Evolutionary conservation across 64 coral and sea anemone species (phyloP).

Genomic region (Astreopora myriophthalma): DNA sequence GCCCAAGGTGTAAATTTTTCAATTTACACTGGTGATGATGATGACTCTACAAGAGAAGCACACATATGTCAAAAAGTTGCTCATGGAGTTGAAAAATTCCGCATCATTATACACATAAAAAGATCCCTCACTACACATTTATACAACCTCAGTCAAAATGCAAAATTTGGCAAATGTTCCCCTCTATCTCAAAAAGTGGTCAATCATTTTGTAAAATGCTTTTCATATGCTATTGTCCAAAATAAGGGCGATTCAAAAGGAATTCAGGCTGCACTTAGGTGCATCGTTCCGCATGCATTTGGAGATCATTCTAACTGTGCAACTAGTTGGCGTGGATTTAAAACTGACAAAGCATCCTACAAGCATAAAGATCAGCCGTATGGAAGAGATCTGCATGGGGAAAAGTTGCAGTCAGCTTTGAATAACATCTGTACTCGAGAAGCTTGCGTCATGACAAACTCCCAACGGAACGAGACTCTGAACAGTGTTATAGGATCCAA

Average conservation of each 20-base stretch:
- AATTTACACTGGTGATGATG: slow-evolving; percentile 18
- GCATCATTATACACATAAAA: not conserved
- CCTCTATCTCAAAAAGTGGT: slow-evolving; percentile 67
- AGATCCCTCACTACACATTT: slow-evolving; percentile 55
- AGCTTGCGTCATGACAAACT: slow-evolving; percentile 52
- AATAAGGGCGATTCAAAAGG: slow-evolving; percentile 44
- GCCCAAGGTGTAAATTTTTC: not conserved
- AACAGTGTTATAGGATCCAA: slow-evolving; percentile 36
- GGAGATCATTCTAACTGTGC: slow-evolving; percentile 32
- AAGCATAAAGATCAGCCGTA: slow-evolving; percentile 29
- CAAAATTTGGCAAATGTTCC: slow-evolving; percentile 4
- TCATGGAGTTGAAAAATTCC: slow-evolving; percentile 13
- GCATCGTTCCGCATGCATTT: slow-evolving; percentile 75
- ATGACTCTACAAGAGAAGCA: not conserved
- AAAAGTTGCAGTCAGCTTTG: not conserved
- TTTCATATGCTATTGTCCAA: slow-evolving; percentile 61
- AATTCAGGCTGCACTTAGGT: slow-evolving; percentile 19
- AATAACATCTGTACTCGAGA: not conserved
- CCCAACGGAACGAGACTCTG: slow-evolving; percentile 56
- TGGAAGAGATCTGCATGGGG: slow-evolving; percentile 62
- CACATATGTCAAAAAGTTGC: slow-evolving; percentile 23
- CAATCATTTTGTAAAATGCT: slow-evolving; percentile 56
- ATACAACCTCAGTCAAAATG: slow-evolving; percentile 38
- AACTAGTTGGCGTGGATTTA: slow-evolving; percentile 32
- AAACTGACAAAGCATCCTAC: not conserved